Conservation (phyloP, 1,140 invertebrate species). For the Druon quercuslanigerum region DNA sequence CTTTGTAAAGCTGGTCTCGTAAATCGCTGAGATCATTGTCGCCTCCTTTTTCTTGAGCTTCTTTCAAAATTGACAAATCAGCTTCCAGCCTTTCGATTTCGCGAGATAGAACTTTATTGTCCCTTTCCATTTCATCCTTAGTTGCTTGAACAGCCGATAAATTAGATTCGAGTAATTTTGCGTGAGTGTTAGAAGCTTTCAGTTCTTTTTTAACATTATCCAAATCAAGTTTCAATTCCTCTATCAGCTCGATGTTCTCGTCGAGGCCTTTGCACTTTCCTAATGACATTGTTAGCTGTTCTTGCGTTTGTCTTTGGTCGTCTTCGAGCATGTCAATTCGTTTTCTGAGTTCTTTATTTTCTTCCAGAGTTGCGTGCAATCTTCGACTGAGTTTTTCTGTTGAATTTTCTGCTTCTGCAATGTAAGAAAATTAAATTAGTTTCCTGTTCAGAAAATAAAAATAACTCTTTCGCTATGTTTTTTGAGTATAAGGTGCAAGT, state of each 20-base stretch:
- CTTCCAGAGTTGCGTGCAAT: constrained; percentile 55
- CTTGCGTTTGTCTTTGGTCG: constrained; percentile 52
- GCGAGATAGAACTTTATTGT: constrained; percentile 60
- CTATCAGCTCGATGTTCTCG: constrained; percentile 60
- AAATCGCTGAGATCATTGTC: constrained; percentile 55
- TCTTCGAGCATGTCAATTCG: constrained; percentile 56
- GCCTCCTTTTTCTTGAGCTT: constrained; percentile 45
- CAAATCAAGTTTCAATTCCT: constrained; percentile 61
- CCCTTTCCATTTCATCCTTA: constrained; percentile 58
- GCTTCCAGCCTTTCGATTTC: constrained; percentile 62
- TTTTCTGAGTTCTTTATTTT: constrained; percentile 60
- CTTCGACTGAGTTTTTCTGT: constrained; percentile 51
- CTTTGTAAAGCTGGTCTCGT: constrained; percentile 50
- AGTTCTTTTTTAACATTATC: constrained; percentile 58
- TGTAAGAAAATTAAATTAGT: too few species aligned
- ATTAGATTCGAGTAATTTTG: constrained; percentile 56
- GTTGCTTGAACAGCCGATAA: constrained; percentile 47
- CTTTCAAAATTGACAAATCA: constrained; percentile 51
- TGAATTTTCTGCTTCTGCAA: constrained; percentile 47
- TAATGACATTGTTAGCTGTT: constrained; percentile 56
- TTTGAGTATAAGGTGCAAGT: too few species aligned
- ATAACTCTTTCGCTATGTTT: too few species aligned
- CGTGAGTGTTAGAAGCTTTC: constrained; percentile 40
- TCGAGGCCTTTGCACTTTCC: constrained; percentile 60
- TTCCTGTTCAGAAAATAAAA: too few species aligned